A percentile compares a stretch with the other conserved stretches of the same genome.
These are phyloP conservation scores for Kryptopterus vitreolus DNA, from an alignment of 2,797 vertebrate species.

Conservation along the genomic window DNA sequence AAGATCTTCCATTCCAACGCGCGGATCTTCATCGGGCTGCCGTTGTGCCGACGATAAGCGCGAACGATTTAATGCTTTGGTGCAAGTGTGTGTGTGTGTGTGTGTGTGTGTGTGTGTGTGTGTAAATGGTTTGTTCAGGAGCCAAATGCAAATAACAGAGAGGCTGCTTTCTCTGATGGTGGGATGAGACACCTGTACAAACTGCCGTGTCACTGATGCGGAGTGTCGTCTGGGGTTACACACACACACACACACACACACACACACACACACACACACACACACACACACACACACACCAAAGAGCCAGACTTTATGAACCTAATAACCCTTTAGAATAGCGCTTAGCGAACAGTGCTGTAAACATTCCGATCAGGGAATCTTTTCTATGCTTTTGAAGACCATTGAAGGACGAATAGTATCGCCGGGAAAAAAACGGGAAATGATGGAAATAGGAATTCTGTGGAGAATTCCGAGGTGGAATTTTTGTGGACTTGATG, in stretches of 20 bases:
- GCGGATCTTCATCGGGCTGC: too few relatives aligned
- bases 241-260: slow-evolving; percentile 18
- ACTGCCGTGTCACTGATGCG: slow-evolving; percentile 56
- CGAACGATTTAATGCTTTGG: slow-evolving; percentile 5
- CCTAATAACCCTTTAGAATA: too few relatives aligned
- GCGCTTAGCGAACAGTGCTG: too few relatives aligned
- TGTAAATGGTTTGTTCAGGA: slow-evolving; percentile 58
- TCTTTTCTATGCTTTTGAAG: too few relatives aligned
- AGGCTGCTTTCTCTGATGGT: slow-evolving; percentile 52
- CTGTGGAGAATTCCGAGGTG: too few relatives aligned
- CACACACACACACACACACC: neutral
- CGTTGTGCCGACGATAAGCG: neutral
- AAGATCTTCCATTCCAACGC: too few relatives aligned
- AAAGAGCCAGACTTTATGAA: too few relatives aligned
- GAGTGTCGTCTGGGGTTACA: slow-evolving; percentile 16
- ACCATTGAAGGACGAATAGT: too few relatives aligned
- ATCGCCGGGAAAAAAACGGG: too few relatives aligned
- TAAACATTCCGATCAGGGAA: too few relatives aligned
- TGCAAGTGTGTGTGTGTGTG: slow-evolving; percentile 34
- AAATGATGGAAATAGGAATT: too few relatives aligned
- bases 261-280: neutral
- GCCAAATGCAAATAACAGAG: slow-evolving; percentile 66
- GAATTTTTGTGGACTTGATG: too few relatives aligned
- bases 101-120: slow-evolving; percentile 39
- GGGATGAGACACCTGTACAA: slow-evolving; percentile 67